These are phyloP conservation scores for Liodrosophila aerea DNA, from an alignment of 2,888 invertebrate genomes.

Conservation along the genomic window DNA sequence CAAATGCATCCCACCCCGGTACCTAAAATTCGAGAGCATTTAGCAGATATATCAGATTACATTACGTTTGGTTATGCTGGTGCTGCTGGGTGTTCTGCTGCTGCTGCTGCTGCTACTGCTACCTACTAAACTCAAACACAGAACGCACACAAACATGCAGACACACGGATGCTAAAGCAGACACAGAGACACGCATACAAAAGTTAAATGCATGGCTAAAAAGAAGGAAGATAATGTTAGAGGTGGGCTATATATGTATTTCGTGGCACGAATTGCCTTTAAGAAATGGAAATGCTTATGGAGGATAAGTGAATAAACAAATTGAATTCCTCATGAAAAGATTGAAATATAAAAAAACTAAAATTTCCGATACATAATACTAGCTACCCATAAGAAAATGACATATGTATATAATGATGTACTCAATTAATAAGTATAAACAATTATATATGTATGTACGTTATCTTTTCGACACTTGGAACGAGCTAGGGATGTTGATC, in stretches of 20 bases:
- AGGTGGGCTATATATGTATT: constrained; percentile 1
- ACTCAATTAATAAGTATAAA: no score
- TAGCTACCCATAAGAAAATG: no score
- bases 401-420: no score
- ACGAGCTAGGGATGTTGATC: no score
- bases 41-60: constrained; percentile 67
- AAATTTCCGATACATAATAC: no score
- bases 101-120: constrained; percentile 28
- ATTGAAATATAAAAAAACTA: no score
- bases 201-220: constrained; percentile 57
- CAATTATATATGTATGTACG: no score
- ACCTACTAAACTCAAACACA: constrained; percentile 46
- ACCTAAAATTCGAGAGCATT: constrained; percentile 31
- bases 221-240: constrained; percentile 18
- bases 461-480: no score
- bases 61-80: constrained; percentile 14
- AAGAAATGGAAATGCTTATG: not conserved
- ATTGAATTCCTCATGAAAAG: no score
- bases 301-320: no score
- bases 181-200: constrained; percentile 19
- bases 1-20: constrained; percentile 18
- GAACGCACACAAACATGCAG: constrained; percentile 11
- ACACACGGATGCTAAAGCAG: constrained; percentile 17
- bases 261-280: constrained; percentile 14
- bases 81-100: not conserved